phyloP scores from a whole-genome alignment of 2,888 invertebrate genomes.

The Trilocha varians region DNA sequence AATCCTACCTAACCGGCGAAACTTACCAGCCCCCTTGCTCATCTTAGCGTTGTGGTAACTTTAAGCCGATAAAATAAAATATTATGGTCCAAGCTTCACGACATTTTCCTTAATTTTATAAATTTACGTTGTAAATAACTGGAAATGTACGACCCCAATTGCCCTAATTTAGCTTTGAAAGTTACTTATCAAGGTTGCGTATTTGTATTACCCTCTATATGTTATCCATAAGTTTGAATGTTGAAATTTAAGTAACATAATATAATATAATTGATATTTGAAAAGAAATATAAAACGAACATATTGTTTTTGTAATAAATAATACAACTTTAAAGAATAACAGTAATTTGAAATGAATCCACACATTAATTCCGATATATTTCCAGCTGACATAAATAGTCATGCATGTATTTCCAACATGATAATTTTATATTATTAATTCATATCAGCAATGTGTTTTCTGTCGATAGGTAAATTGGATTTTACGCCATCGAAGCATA shows the following conservation, averaged over 20 bases:
- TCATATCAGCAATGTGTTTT: slow-evolving; percentile 49
- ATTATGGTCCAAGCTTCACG: slow-evolving; percentile 47
- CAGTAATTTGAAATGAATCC: slow-evolving; percentile 1
- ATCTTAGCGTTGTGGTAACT: slow-evolving; percentile 52
- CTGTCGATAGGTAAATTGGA: slow-evolving; percentile 54
- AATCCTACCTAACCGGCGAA: slow-evolving; percentile 56
- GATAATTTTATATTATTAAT: slow-evolving; percentile 59
- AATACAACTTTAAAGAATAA: slow-evolving; percentile 1
- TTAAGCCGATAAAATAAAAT: slow-evolving; percentile 69
- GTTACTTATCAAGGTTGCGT: no score
- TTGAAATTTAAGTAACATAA: no score
- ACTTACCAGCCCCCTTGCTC: slow-evolving; percentile 57
- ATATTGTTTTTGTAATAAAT: no score
- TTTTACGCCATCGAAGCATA: slow-evolving; percentile 55
- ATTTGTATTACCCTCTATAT: no score
- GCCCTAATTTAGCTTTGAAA: slow-evolving; percentile 45
- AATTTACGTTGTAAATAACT: slow-evolving; percentile 60
- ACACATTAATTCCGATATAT: slow-evolving; percentile 24
- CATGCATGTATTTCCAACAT: slow-evolving; percentile 34
- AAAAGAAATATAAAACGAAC: no score
- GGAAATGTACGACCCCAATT: slow-evolving; percentile 42
- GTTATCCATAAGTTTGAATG: no score
- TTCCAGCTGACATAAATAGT: slow-evolving; percentile 16
- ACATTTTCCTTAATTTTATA: slow-evolving; percentile 56
- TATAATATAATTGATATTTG: no score